Percentiles rank a stretch among this genome's conserved stretches.
Evolutionary conservation across 2,888 invertebrate genomes (phyloP).

Genomic region (Orchestes rusci): DNA sequence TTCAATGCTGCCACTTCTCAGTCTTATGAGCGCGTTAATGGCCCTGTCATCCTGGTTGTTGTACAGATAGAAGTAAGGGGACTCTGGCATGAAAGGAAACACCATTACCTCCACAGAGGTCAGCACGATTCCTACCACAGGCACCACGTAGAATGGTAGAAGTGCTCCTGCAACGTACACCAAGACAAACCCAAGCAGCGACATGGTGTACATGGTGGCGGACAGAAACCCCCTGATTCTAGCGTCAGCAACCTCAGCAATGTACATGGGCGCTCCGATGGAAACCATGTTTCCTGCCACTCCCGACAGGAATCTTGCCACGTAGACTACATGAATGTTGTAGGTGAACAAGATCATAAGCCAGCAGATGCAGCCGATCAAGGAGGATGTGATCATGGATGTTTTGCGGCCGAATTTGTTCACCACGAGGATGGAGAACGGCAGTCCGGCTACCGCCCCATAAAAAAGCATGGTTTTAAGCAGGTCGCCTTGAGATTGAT

Average conservation of each 20-base stretch:
- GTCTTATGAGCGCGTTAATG: slow-evolving; percentile 32
- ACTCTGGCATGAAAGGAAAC: slow-evolving; percentile 41
- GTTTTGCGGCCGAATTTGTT: slow-evolving; percentile 34
- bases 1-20: slow-evolving; percentile 34
- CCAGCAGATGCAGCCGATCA: slow-evolving; percentile 35
- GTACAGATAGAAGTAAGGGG: slow-evolving; percentile 39
- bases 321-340: slow-evolving; percentile 33
- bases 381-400: slow-evolving; percentile 35
- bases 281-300: slow-evolving; percentile 37
- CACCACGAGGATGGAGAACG: slow-evolving; percentile 33
- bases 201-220: slow-evolving; percentile 38
- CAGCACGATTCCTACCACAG: slow-evolving; percentile 24
- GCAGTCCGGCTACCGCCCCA: slow-evolving; percentile 30
- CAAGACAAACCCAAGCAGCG: slow-evolving; percentile 37
- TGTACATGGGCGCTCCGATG: slow-evolving; percentile 41
- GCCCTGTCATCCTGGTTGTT: slow-evolving; percentile 36
- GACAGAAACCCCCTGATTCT: slow-evolving; percentile 39
- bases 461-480: slow-evolving; percentile 31
- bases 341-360: slow-evolving; percentile 34
- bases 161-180: slow-evolving; percentile 38
- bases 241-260: slow-evolving; percentile 40
- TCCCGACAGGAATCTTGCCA: slow-evolving; percentile 34
- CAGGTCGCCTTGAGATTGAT: slow-evolving; percentile 30
- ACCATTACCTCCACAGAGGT: slow-evolving; percentile 33
- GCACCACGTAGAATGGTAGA: slow-evolving; percentile 32